Percentiles rank a stretch among this genome's conserved stretches.
Conservation (phyloP, 2,888 invertebrate genomes). For the Polymixis lichenea region DNA sequence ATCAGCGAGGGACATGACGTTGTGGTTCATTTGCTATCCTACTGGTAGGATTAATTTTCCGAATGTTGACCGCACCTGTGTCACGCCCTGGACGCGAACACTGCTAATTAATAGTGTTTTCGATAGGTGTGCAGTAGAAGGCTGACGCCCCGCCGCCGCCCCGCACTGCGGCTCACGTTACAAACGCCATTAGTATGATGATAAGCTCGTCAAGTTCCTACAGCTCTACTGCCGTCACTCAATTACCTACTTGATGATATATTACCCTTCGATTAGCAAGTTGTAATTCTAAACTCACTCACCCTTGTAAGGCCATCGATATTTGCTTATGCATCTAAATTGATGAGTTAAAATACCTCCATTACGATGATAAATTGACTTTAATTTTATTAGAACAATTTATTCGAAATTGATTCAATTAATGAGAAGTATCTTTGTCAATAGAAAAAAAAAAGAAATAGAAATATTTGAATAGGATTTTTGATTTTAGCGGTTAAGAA, state of each 20-base stretch:
- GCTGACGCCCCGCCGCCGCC: conserved; percentile 37
- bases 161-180: conserved; percentile 77
- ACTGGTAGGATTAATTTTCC: conserved; percentile 88
- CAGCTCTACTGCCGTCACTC: conserved; percentile 63
- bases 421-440: conserved; percentile 3
- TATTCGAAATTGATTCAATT: background rate
- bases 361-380: conserved; percentile 68
- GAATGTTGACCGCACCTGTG: conserved; percentile 87
- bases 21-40: conserved; percentile 78
- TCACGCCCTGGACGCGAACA: conserved; percentile 81
- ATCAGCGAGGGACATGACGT: conserved; percentile 74
- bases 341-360: conserved; percentile 64
- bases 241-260: conserved; percentile 71
- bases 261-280: conserved; percentile 76
- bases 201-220: conserved; percentile 72
- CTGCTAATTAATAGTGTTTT: conserved; percentile 88
- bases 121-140: conserved; percentile 78
- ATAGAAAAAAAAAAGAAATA: background rate
- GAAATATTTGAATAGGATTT: background rate
- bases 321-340: conserved; percentile 76
- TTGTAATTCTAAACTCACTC: conserved; percentile 75
- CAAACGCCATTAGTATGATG: conserved; percentile 84
- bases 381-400: conserved; percentile 4
- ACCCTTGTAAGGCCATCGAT: conserved; percentile 73
- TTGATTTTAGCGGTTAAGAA: background rate